Evolutionary conservation across 2,113 vertebrate genomes (phyloP).

Genomic region (Poecile atricapillus): DNA sequence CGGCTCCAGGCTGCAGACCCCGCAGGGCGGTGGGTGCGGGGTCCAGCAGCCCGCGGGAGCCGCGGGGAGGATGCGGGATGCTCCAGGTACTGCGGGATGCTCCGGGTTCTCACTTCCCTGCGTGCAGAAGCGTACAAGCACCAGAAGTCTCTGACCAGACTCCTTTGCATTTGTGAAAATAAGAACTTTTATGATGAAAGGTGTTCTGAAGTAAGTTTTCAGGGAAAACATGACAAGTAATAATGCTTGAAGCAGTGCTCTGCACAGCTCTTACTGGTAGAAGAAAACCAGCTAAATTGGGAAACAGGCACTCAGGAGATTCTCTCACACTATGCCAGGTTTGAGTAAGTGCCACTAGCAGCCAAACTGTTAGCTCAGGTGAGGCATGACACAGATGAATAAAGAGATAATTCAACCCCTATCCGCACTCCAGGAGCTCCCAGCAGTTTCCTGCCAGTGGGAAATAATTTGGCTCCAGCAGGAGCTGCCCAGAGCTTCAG

Average conservation of each 20-base stretch:
- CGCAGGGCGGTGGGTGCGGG: background rate
- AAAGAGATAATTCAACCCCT: background rate
- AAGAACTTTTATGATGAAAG: background rate
- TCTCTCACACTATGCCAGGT: background rate
- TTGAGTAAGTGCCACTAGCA: background rate
- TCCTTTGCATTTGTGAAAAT: background rate
- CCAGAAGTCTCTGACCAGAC: background rate
- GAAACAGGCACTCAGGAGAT: background rate
- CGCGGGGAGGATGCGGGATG: background rate
- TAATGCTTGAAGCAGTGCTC: background rate
- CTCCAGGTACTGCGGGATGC: background rate
- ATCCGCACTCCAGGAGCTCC: accelerated
- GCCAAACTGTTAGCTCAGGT: background rate
- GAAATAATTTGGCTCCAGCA: background rate
- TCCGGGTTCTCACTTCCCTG: background rate
- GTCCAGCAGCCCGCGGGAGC: background rate
- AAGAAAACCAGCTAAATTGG: background rate
- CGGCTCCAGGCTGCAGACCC: background rate
- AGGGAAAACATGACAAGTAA: accelerated
- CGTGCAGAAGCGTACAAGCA: accelerated
- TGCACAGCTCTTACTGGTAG: background rate
- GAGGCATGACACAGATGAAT: background rate
- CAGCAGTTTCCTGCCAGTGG: background rate
- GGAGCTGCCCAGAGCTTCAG: background rate
- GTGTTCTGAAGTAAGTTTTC: background rate